Percentiles rank a stretch among this genome's conserved stretches.
phyloP scores from a whole-genome alignment of 2,888 invertebrate species.

The Pyralis farinalis region DNA sequence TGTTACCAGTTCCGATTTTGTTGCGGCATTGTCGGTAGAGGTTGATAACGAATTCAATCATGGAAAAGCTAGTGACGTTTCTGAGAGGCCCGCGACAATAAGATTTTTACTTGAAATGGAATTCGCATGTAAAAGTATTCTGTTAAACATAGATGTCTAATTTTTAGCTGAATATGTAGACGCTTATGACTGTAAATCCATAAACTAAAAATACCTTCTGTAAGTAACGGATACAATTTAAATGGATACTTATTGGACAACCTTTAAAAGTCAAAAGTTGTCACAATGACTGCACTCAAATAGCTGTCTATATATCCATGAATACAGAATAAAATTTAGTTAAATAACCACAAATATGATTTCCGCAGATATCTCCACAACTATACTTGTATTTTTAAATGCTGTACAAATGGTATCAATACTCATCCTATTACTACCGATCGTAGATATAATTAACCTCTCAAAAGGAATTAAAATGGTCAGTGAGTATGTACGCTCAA shows the following conservation, averaged over 20 bases:
- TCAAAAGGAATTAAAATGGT: constrained; percentile 35
- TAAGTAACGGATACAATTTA: no score
- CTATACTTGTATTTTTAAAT: constrained; percentile 34
- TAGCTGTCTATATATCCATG: background rate
- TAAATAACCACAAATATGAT: constrained; percentile 30
- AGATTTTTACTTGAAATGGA: background rate
- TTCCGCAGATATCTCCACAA: constrained; percentile 25
- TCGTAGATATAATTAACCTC: constrained; percentile 36
- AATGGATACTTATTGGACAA: no score
- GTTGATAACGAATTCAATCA: constrained; percentile 62
- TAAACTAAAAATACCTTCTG: no score
- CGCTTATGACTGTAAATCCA: no score
- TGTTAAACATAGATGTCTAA: no score
- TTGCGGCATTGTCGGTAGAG: constrained; percentile 36
- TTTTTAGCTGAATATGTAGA: no score
- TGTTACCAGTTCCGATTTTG: constrained; percentile 46
- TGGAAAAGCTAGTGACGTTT: constrained; percentile 31
- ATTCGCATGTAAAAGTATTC: no score
- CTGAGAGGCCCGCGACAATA: constrained; percentile 15
- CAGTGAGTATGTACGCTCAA: constrained; percentile 16
- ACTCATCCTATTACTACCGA: constrained; percentile 39
- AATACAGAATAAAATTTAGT: background rate
- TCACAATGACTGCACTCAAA: background rate
- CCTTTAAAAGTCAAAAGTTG: no score
- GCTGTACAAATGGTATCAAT: constrained; percentile 48